Evolutionary conservation across 2,888 invertebrate species (phyloP).

Genomic region (Ochropacha duplaris): DNA sequence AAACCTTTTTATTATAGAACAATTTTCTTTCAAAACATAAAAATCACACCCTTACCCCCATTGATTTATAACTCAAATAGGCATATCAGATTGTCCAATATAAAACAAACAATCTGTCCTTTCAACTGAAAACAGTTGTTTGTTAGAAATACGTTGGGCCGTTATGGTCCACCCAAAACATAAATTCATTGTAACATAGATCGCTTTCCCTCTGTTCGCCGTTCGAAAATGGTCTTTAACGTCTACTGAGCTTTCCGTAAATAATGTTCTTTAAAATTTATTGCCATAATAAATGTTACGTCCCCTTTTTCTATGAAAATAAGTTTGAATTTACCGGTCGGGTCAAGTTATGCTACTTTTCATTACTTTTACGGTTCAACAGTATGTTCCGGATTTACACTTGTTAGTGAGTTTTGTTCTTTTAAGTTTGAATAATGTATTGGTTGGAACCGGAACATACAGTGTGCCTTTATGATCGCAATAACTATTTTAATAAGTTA

Average conservation of each 20-base stretch:
- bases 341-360: conserved; percentile 53
- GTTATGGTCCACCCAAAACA: conserved; percentile 58
- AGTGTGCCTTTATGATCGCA: too few relatives aligned
- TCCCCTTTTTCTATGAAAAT: conserved; percentile 78
- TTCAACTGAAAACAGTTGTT: conserved; percentile 41
- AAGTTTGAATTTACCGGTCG: conserved; percentile 72
- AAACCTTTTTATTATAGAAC: neutral
- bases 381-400: conserved; percentile 19
- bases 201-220: conserved; percentile 60
- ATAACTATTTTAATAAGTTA: too few relatives aligned
- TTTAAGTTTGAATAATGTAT: neutral
- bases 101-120: conserved; percentile 40
- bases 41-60: neutral
- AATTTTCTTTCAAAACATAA: neutral
- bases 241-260: conserved; percentile 79
- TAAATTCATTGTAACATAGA: conserved; percentile 75
- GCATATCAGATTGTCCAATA: conserved; percentile 14
- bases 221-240: conserved; percentile 77
- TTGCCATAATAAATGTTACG: conserved; percentile 76
- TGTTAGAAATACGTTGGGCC: conserved; percentile 30
- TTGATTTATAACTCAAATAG: conserved; percentile 11
- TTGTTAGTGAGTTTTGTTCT: neutral
- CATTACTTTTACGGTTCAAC: conserved; percentile 31
- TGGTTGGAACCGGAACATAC: neutral
- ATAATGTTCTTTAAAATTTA: conserved; percentile 80